Percentiles rank a stretch among this genome's conserved stretches.
These are phyloP conservation scores for Bradypus variegatus DNA, from an alignment of 2,797 vertebrate species.

Conservation along the genomic window DNA sequence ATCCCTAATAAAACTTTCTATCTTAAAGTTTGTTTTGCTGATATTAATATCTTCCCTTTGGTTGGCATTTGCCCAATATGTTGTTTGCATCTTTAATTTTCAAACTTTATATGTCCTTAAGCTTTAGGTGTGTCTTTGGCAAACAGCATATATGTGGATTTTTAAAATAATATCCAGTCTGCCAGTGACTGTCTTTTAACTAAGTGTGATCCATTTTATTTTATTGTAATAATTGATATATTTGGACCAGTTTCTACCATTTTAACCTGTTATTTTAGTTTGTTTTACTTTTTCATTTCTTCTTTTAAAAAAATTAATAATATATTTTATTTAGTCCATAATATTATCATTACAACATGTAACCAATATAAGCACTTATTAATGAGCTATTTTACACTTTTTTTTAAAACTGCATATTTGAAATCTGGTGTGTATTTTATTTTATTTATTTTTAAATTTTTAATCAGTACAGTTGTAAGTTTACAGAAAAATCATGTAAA, in stretches of 20 bases:
- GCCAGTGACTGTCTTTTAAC: background rate
- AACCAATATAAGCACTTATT: too few species aligned
- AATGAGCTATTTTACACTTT: too few species aligned
- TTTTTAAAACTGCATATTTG: too few species aligned
- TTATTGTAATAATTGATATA: background rate
- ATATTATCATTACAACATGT: too few species aligned
- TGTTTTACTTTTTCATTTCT: background rate
- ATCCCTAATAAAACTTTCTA: background rate
- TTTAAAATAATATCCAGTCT: background rate
- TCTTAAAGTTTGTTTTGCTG: background rate
- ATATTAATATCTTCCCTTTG: too few species aligned
- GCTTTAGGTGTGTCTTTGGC: background rate
- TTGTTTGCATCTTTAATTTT: background rate
- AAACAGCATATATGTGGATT: background rate
- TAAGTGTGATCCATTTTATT: background rate
- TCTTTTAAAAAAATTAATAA: too few species aligned
- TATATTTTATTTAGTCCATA: too few species aligned
- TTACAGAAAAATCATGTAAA: too few species aligned
- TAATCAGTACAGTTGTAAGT: too few species aligned
- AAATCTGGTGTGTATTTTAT: too few species aligned
- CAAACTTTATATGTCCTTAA: background rate
- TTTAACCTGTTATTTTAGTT: background rate
- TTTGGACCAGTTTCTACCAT: background rate
- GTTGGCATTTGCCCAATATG: fast-evolving
- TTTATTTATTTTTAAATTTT: too few species aligned